Evolutionary conservation across 1,140 invertebrate species (phyloP), one percentile per base, ranked within the genome.

Genomic region (Pinna nobilis): DNA sequence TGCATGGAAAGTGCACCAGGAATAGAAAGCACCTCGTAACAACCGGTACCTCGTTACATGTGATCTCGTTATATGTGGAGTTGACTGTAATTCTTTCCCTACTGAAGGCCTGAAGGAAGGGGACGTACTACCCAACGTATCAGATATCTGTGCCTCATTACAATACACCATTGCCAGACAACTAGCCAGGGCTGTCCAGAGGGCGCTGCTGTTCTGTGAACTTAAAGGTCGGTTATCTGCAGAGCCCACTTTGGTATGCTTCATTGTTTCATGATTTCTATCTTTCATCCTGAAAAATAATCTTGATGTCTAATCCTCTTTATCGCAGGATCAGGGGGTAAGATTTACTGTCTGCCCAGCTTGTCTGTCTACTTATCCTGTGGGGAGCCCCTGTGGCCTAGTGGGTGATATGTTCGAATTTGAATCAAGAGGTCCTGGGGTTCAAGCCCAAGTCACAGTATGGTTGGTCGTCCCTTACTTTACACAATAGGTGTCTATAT

Each of bases 81-180:
- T 53, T 53, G 11, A 41, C 55, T 66, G 9, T 57, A 59, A 74
- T 71, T 83, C n/a, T n/a, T n/a, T n/a, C n/a, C n/a, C n/a, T n/a
- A n/a, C n/a, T n/a, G 23, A 61, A 92, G 90, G 87, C 82, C 79
- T 93, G 20, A 84, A 88, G 33, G 92, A 90, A 30, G 94, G 94
- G 89, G 91, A 89, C 33, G 86, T 97, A 7, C 93, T 98, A 61
- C 94, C 95, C 7, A 92, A 93, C 85, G 91, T 94, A n/a, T 89
- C 92, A 70, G 94, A 98, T 86, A 86, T 98, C 3, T 98, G 96
- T 92, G 96, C 96, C 13, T 93, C 92, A 51, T 92, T 97, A 85
- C 94, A 97, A 86, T 90, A 92, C 70, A 91, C 91, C 23, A 83
- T 95, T n/a, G 91, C 93, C 20, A 92, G 92, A 71, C 96, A 98